These are phyloP conservation scores for Romanogobio albipinnatus DNA, from an alignment of 2,113 vertebrate genomes.

Conservation along the genomic window DNA sequence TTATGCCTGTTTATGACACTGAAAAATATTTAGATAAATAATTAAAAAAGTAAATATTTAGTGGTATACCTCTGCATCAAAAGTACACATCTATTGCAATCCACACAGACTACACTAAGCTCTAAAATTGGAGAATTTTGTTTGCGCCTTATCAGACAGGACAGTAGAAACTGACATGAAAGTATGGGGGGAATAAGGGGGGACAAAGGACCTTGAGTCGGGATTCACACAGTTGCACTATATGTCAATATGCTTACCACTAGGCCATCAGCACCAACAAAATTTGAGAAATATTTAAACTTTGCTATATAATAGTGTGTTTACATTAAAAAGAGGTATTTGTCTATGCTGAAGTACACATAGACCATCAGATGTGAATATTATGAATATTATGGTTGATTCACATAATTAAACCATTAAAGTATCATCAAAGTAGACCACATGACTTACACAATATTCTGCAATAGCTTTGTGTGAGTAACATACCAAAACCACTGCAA, in stretches of 20 bases:
- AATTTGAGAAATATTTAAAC: no score
- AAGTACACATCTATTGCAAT: not conserved
- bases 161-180: no score
- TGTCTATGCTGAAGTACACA: not conserved
- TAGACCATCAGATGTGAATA: not conserved
- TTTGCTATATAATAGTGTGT: not conserved
- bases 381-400: not conserved
- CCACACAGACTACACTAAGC: not conserved
- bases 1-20: not conserved
- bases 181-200: no score
- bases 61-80: not conserved
- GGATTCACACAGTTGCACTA: no score
- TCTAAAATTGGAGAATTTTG: not conserved
- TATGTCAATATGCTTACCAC: no score
- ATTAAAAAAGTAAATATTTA: not conserved
- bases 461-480: no score
- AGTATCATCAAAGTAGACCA: not conserved
- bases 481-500: no score
- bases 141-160: no score
- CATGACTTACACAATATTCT: no score
- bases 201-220: no score
- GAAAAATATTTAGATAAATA: slow-evolving; percentile 30
- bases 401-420: not conserved
- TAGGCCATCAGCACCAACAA: no score
- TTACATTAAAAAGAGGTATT: not conserved